Evolutionary conservation across 2,888 invertebrate species (phyloP).

Genomic region (Eueremaeus valkanovi): DNA sequence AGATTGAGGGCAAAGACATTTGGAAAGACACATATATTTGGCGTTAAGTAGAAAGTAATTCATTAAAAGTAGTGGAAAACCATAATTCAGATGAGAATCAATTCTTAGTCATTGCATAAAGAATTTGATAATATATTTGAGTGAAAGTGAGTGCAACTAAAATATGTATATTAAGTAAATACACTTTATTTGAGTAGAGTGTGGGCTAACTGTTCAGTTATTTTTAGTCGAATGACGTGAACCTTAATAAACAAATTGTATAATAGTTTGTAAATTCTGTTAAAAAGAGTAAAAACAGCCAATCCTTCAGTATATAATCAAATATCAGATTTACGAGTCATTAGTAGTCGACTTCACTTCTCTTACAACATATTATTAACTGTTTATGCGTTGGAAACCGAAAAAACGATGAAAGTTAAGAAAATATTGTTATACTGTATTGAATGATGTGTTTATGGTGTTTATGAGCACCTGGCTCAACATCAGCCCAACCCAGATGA

Average conservation of each 20-base stretch:
- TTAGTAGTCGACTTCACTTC: background rate
- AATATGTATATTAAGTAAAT: slow-evolving; percentile 6
- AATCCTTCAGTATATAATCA: background rate
- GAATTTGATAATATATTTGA: background rate
- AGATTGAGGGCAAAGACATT: background rate
- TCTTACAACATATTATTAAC: background rate
- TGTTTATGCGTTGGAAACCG: background rate
- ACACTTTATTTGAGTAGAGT: background rate
- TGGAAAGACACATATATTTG: background rate
- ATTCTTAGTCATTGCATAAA: background rate
- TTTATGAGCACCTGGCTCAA: too few relatives aligned
- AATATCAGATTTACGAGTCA: slow-evolving; percentile 21
- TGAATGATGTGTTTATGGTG: too few relatives aligned
- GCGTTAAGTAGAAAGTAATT: slow-evolving; percentile 22
- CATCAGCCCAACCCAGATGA: too few relatives aligned
- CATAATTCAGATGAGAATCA: background rate
- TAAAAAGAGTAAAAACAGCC: background rate
- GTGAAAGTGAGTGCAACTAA: slow-evolving; percentile 3
- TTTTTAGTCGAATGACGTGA: background rate
- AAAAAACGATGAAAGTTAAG: background rate
- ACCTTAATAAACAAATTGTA: too few relatives aligned
- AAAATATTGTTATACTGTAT: background rate
- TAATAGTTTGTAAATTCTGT: too few relatives aligned
- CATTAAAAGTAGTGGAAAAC: background rate
- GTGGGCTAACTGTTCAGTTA: background rate